phyloP scores from a whole-genome alignment of 2,797 vertebrate species.

The Thripadectes ignobilis region DNA sequence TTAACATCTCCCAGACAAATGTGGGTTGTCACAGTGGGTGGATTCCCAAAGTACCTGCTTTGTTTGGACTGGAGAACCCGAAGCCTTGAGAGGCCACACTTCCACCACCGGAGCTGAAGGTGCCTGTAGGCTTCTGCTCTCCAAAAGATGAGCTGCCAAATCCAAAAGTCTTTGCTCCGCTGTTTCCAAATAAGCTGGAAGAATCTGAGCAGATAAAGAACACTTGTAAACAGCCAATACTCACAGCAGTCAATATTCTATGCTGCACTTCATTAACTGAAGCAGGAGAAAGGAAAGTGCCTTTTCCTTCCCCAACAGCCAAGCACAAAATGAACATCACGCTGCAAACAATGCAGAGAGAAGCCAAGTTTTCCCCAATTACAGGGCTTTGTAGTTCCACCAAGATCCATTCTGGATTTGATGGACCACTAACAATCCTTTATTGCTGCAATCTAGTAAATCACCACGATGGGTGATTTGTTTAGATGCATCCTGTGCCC shows the following conservation, averaged over 20 bases:
- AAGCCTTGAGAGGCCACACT: slow-evolving; percentile 94
- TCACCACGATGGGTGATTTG: neutral
- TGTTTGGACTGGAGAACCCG: slow-evolving; percentile 86
- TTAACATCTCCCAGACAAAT: neutral
- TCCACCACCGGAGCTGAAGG: slow-evolving; percentile 89
- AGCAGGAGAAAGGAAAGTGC: neutral
- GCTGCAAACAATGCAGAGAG: neutral
- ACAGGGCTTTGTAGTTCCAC: neutral
- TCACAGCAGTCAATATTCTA: neutral
- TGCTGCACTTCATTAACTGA: neutral
- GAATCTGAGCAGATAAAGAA: slow-evolving; percentile 72
- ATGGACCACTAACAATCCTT: neutral
- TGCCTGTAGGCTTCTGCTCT: slow-evolving; percentile 89
- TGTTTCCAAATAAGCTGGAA: slow-evolving; percentile 88
- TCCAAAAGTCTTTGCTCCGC: slow-evolving; percentile 87
- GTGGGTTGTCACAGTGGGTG: neutral
- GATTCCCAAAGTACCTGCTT: slow-evolving; percentile 81
- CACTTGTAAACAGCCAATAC: neutral
- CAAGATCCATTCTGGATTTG: neutral
- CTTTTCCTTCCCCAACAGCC: neutral
- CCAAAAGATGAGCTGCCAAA: slow-evolving; percentile 85
- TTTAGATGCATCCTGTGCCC: neutral
- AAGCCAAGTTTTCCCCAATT: neutral
- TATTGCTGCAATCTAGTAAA: neutral
- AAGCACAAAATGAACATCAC: neutral